These are phyloP conservation scores for Gallinago undulata DNA, from an alignment of 2,113 vertebrate species.

Conservation along the genomic window DNA sequence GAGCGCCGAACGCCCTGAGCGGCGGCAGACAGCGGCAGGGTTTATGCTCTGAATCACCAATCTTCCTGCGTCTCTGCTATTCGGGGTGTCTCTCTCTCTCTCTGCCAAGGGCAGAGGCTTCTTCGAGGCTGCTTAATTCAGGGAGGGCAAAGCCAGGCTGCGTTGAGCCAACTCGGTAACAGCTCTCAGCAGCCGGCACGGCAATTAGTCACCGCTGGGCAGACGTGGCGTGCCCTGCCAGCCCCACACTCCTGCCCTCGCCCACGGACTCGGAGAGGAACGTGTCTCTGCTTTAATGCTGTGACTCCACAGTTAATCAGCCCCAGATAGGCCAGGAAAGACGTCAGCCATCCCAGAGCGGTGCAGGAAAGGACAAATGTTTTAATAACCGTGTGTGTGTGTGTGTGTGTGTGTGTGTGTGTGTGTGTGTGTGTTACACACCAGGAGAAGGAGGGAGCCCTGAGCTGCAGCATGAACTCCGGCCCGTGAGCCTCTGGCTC, in stretches of 20 bases:
- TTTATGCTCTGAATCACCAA: background rate
- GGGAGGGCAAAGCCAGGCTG: background rate
- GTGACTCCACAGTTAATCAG: conserved; percentile 27
- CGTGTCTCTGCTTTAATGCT: background rate
- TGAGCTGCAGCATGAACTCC: background rate
- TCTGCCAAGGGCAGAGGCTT: background rate
- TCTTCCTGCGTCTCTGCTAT: background rate
- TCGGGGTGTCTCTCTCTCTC: background rate
- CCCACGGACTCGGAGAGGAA: background rate
- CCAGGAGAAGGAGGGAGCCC: background rate
- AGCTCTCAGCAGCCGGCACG: background rate
- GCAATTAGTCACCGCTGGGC: conserved; percentile 19
- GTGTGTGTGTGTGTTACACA: accelerated
- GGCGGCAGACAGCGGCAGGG: background rate
- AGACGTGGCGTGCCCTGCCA: background rate
- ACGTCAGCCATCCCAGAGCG: accelerated
- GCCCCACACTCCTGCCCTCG: background rate
- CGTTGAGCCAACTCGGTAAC: background rate
- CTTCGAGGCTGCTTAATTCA: background rate
- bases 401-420: background rate
- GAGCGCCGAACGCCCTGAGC: background rate
- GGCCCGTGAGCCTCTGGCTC: background rate
- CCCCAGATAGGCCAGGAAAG: background rate
- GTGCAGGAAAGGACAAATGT: background rate
- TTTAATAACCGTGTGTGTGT: accelerated